These are phyloP conservation scores for Choristoneura rosaceana DNA, from an alignment of 2,888 invertebrate species.

Conservation along the genomic window DNA sequence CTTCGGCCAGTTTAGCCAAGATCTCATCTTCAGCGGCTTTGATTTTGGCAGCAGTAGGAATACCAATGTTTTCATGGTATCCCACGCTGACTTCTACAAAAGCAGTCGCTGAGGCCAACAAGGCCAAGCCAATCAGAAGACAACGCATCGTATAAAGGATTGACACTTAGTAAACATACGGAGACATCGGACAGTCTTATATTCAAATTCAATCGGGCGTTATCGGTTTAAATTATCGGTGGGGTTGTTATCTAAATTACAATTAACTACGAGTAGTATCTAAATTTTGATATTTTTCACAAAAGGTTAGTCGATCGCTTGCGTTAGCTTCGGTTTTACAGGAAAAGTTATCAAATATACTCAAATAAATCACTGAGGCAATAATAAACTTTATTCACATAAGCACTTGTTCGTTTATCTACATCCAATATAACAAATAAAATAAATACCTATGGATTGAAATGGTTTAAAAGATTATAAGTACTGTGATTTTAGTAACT, in stretches of 20 bases:
- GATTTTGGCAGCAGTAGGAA: background rate
- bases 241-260: background rate
- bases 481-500: background rate
- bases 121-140: background rate
- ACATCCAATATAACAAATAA: background rate
- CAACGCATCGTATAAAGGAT: background rate
- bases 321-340: background rate
- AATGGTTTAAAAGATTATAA: background rate
- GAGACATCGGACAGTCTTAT: background rate
- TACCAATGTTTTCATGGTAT: background rate
- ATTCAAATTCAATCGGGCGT: background rate
- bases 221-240: background rate
- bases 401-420: background rate
- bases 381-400: background rate
- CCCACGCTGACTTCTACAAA: background rate
- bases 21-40: conserved; percentile 5
- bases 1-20: background rate
- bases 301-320: no score
- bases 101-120: background rate
- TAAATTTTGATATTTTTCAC: no score
- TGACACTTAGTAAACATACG: background rate
- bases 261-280: no score
- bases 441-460: background rate
- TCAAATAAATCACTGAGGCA: background rate
- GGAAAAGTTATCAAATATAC: background rate